A percentile compares a stretch with the other conserved stretches of the same genome.
Conservation (phyloP, 2,113 vertebrate species). For the Heterocephalus glaber region DNA sequence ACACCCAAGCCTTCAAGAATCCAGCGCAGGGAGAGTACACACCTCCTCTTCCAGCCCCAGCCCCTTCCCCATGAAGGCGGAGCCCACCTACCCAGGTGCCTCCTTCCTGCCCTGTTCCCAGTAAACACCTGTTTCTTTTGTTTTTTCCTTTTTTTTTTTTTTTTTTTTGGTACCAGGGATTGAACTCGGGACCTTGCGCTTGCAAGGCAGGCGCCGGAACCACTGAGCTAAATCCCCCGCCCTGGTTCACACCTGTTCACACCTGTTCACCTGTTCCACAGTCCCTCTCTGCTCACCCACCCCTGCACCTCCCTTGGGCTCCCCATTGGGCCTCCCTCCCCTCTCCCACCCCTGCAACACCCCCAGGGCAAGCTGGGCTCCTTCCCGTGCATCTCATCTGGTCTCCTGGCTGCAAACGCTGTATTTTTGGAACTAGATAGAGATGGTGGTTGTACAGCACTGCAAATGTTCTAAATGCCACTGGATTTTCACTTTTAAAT, state of each 20-base stretch:
- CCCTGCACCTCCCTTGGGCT: not conserved
- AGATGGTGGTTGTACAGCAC: too few relatives aligned
- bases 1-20: not conserved
- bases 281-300: not conserved
- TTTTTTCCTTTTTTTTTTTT: too few relatives aligned
- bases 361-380: not conserved
- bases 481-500: not conserved
- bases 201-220: too few relatives aligned
- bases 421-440: not conserved
- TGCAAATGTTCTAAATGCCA: not conserved
- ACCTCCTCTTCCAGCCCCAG: not conserved
- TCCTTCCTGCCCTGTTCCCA: not conserved
- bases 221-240: too few relatives aligned
- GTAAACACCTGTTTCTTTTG: too few relatives aligned
- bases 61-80: not conserved
- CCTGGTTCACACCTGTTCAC: too few relatives aligned
- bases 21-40: not conserved
- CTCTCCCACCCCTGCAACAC: not conserved
- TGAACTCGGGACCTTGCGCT: too few relatives aligned
- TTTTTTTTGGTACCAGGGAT: too few relatives aligned
- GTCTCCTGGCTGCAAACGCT: not conserved
- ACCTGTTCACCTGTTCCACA: too few relatives aligned
- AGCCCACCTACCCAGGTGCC: too few relatives aligned
- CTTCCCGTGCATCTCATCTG: not conserved
- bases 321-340: not conserved